These are phyloP conservation scores for Branchellion lobata DNA, from an alignment of 2,888 invertebrate species.

Conservation along the genomic window DNA sequence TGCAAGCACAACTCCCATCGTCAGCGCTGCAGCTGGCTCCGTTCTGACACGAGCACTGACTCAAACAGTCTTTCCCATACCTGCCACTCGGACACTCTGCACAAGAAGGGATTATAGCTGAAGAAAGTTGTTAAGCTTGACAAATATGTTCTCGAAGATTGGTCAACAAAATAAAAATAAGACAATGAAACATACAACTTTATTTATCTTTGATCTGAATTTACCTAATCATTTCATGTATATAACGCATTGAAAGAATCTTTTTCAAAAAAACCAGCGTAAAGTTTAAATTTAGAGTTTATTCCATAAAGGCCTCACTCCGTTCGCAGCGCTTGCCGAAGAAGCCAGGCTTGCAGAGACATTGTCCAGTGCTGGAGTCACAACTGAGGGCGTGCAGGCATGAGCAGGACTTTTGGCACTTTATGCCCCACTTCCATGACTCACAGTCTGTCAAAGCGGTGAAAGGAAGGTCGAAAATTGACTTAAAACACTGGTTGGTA, in stretches of 20 bases:
- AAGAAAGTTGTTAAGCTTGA: not conserved
- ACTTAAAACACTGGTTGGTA: too few species aligned
- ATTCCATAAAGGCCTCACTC: too few species aligned
- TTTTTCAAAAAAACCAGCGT: too few species aligned
- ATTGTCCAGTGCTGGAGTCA: constrained; percentile 60
- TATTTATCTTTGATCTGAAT: too few species aligned
- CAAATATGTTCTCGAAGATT: not conserved
- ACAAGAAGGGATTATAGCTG: not conserved
- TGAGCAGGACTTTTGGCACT: constrained; percentile 71
- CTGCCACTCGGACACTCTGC: constrained; percentile 68
- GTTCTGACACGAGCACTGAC: constrained; percentile 59
- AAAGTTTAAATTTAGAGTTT: too few species aligned
- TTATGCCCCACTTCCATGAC: constrained; percentile 72
- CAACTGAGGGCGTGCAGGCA: constrained; percentile 78
- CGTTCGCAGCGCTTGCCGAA: constrained; percentile 53
- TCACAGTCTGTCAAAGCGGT: constrained; percentile 48
- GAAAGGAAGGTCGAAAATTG: too few species aligned
- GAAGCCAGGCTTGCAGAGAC: constrained; percentile 58
- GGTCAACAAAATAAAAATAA: too few species aligned
- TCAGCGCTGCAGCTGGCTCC: constrained; percentile 81
- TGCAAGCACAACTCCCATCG: constrained; percentile 55
- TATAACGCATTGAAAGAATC: too few species aligned
- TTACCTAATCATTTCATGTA: too few species aligned
- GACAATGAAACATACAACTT: too few species aligned
- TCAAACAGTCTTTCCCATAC: constrained; percentile 66